phyloP scores from a whole-genome alignment of 2,797 vertebrate genomes.

The Artibeus jamaicensis region DNA sequence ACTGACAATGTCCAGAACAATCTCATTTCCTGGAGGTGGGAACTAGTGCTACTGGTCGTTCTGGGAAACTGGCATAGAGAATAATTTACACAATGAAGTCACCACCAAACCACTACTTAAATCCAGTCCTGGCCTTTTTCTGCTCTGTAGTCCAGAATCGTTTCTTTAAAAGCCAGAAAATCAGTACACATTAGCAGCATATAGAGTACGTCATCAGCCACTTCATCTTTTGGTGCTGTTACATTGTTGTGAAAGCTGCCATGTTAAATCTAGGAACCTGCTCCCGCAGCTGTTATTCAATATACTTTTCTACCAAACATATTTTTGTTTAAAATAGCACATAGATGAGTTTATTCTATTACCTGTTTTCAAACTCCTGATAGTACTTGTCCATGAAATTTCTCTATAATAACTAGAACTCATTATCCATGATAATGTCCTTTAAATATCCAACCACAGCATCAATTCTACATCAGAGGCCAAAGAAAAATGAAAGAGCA shows the following conservation, averaged over 20 bases:
- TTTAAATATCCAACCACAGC: not conserved
- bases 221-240: not conserved
- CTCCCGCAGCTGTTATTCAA: not conserved
- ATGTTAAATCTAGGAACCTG: not conserved
- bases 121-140: not conserved
- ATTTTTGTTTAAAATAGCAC: not conserved
- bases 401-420: not conserved
- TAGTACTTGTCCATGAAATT: not conserved
- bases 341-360: not conserved
- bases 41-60: not conserved
- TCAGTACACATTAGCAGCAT: not conserved
- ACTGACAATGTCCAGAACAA: too few relatives aligned
- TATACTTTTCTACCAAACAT: not conserved
- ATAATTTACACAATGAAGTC: not conserved
- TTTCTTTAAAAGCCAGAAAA: not conserved
- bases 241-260: not conserved
- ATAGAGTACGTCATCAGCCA: not conserved
- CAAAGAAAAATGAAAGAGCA: not conserved
- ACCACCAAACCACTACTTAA: not conserved
- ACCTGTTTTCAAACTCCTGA: not conserved
- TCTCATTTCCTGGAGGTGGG: not conserved
- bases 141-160: not conserved
- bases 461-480: not conserved
- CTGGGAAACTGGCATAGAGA: not conserved
- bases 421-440: not conserved